Evolutionary conservation across 2,113 vertebrate species (phyloP), one percentile per base, ranked within the genome.

Genomic region (Nibea albiflora): DNA sequence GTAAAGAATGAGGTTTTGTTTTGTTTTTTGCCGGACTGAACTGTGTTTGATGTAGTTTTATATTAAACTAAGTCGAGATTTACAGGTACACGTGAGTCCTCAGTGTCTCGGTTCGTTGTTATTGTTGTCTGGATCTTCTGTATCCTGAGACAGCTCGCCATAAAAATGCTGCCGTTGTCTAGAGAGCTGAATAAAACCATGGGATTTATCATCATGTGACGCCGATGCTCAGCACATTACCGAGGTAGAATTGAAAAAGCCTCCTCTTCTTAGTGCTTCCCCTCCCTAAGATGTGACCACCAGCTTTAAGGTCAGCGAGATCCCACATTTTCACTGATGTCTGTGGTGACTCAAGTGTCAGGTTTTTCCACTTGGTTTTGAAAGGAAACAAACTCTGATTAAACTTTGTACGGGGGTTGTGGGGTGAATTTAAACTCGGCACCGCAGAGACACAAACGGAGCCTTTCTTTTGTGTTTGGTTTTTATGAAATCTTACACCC

Each of bases 311-410:
- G 93, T 92, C 89, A 77, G 65, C 3, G 3, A 74, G 75, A 89
- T 91, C 91, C 91, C 92, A 92, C 86, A 77, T 76, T 67, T 83
- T 78, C 76, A 74, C 77, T 82, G 78, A 81, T 86, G 76, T 87
- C 84, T 77, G 85, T 11, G 66, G 80, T 81, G 87, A 89, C 87
- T 89, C 8, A 62, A 73, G 85, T 89, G 86, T 91, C 89, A 76
- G 56, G 35, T 69, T 88, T 92, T 94, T 92, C 93, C 88, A 83
- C 86, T 70, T 86, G 4, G 1, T 39, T 35, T 66, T 77, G 20
- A 70, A 80, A 68, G 31, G 53, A 81, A 87, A 68, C 86, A 84
- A 81, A 84, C 77, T 46, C n/a, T 74, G 76, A 79, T 58, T 77
- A 39, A 54, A 78, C 39, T 83, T 84, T 50, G 76, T 54, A 20